A percentile compares a stretch with the other conserved stretches of the same genome.
Evolutionary conservation across 2,797 vertebrate genomes (phyloP).

Genomic region (Loris lydekkerianus): DNA sequence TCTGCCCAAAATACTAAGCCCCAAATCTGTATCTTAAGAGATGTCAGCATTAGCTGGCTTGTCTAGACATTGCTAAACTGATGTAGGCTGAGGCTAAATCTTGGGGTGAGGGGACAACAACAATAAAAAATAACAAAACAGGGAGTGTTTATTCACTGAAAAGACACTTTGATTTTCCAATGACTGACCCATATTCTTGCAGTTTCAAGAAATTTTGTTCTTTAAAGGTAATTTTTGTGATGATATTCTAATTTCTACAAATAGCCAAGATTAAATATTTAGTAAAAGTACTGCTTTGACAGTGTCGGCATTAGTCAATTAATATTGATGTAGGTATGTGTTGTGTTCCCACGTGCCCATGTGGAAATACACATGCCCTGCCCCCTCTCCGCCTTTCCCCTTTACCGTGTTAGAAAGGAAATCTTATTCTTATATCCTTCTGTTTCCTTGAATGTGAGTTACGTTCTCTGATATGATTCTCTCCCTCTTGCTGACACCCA

Average conservation of each 20-base stretch:
- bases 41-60: neutral
- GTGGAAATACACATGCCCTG: neutral
- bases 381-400: neutral
- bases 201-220: constrained; percentile 13
- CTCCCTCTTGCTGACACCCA: neutral
- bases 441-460: neutral
- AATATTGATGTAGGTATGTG: neutral
- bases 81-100: neutral
- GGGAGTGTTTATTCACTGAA: neutral
- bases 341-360: neutral
- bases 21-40: neutral
- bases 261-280: neutral
- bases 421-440: neutral
- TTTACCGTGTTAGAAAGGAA: neutral
- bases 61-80: neutral
- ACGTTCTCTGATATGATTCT: no score
- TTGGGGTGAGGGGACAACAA: neutral
- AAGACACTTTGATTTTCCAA: neutral
- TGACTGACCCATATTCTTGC: neutral
- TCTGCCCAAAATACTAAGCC: neutral
- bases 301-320: neutral
- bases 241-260: neutral
- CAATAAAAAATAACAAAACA: neutral
- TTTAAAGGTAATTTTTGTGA: constrained; percentile 12
- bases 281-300: neutral